Evolutionary conservation across 2,888 invertebrate species (phyloP).

Genomic region (Apotomis betuletana): DNA sequence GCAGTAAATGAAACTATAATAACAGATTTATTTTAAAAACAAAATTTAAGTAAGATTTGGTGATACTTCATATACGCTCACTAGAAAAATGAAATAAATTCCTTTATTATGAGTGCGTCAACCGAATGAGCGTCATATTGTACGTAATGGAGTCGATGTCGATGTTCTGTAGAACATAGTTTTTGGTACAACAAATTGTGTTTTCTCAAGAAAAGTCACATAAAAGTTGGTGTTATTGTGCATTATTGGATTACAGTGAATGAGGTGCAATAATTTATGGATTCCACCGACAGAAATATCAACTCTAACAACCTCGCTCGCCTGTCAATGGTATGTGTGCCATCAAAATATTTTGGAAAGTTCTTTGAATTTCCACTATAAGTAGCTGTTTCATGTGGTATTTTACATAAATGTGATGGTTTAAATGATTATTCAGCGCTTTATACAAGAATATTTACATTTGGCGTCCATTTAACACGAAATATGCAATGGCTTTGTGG

Average conservation of each 20-base stretch:
- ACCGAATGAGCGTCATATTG: conserved; percentile 85
- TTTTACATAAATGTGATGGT: conserved; percentile 47
- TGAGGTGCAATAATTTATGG: conserved; percentile 66
- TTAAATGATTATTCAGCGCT: conserved; percentile 42
- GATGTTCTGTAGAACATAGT: conserved; percentile 70
- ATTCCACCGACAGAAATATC: conserved; percentile 59
- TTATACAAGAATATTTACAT: conserved; percentile 16
- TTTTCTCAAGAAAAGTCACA: conserved; percentile 66
- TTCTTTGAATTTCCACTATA: conserved; percentile 61
- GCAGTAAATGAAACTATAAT: not conserved
- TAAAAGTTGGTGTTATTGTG: conserved; percentile 64
- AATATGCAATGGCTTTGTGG: conserved; percentile 74
- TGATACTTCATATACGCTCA: not conserved
- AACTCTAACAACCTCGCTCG: conserved; percentile 72
- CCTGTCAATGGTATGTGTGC: conserved; percentile 79
- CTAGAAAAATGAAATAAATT: conserved; percentile 55
- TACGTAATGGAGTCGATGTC: conserved; percentile 87
- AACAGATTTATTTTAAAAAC: not conserved
- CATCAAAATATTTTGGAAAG: conserved; percentile 85
- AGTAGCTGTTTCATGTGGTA: conserved; percentile 46
- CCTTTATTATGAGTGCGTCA: conserved; percentile 61
- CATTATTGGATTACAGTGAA: conserved; percentile 70
- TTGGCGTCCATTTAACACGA: conserved; percentile 12
- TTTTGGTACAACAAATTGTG: conserved; percentile 63
- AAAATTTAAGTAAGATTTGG: not conserved